These are phyloP conservation scores for Eretmochelys imbricata DNA, from an alignment of 2,113 vertebrate genomes.

Conservation along the genomic window DNA sequence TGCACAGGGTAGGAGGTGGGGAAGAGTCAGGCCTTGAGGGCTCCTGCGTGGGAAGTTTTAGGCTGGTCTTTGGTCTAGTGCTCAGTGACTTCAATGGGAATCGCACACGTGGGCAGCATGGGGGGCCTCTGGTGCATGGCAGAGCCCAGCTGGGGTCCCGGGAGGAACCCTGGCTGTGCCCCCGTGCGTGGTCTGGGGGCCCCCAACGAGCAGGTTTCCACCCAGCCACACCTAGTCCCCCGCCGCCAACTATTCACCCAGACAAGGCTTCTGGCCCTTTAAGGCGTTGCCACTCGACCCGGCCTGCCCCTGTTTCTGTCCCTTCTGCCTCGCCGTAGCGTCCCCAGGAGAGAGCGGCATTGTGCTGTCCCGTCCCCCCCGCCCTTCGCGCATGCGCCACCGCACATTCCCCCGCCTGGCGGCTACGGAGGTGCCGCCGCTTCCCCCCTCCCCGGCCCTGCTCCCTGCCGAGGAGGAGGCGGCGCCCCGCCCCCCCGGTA, in stretches of 20 bases:
- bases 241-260: too few species aligned
- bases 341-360: conserved; percentile 56
- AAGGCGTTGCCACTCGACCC: not conserved
- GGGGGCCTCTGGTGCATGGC: too few species aligned
- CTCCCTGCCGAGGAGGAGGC: not conserved
- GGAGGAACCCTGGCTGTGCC: not conserved
- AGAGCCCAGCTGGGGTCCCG: too few species aligned
- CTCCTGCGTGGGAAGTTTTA: too few species aligned
- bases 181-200: not conserved
- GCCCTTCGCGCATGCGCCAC: conserved; percentile 36
- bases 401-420: conserved; percentile 33
- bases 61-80: too few species aligned
- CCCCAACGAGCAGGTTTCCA: not conserved
- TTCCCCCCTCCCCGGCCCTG: not conserved
- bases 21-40: too few species aligned
- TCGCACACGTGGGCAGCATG: too few species aligned
- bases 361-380: conserved; percentile 42
- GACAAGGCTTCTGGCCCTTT: not conserved
- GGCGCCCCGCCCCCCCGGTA: not conserved
- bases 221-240: too few species aligned
- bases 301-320: not conserved
- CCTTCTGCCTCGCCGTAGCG: conserved; percentile 29
- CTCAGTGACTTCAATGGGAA: too few species aligned
- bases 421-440: not conserved
- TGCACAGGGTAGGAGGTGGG: too few species aligned